A percentile compares a stretch with the other conserved stretches of the same genome.
Evolutionary conservation across 1,140 invertebrate genomes (phyloP).

Genomic region (Aethina tumida): DNA sequence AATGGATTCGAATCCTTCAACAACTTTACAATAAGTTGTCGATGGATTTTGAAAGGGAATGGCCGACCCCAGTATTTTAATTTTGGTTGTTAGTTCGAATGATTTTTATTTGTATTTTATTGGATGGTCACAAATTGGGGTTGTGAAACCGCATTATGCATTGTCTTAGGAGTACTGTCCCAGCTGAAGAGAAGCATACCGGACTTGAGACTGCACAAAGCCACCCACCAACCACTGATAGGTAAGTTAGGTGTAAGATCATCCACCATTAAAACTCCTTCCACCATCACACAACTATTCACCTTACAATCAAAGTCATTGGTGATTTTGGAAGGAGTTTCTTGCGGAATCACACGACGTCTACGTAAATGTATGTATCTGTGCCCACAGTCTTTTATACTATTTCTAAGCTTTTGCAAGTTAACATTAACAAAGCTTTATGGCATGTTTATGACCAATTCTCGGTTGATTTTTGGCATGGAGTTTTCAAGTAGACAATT

Average conservation of each 20-base stretch:
- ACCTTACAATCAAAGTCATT: not conserved
- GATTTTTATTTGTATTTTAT: slow-evolving; percentile 7
- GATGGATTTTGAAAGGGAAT: not conserved
- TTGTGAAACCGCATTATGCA: slow-evolving; percentile 9
- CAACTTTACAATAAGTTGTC: no score
- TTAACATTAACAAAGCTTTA: no score
- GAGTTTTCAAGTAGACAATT: no score
- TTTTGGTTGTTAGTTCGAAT: slow-evolving; percentile 7
- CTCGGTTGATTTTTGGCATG: no score
- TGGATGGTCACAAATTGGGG: slow-evolving; percentile 5
- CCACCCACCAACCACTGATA: slow-evolving; percentile 57
- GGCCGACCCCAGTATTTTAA: not conserved
- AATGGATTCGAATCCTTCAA: no score
- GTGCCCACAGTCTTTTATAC: slow-evolving; percentile 1
- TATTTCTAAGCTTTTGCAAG: no score
- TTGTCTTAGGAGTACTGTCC: slow-evolving; percentile 65
- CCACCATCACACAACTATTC: not conserved
- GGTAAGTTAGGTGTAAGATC: slow-evolving; percentile 31
- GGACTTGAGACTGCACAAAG: slow-evolving; percentile 67
- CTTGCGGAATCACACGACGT: no score
- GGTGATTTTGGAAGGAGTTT: no score
- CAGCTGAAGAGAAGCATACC: slow-evolving; percentile 80
- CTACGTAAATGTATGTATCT: slow-evolving; percentile 11
- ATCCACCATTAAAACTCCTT: not conserved
- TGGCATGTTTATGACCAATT: no score